Conservation (phyloP, 1,140 invertebrate genomes). For the Bombus breviceps region DNA sequence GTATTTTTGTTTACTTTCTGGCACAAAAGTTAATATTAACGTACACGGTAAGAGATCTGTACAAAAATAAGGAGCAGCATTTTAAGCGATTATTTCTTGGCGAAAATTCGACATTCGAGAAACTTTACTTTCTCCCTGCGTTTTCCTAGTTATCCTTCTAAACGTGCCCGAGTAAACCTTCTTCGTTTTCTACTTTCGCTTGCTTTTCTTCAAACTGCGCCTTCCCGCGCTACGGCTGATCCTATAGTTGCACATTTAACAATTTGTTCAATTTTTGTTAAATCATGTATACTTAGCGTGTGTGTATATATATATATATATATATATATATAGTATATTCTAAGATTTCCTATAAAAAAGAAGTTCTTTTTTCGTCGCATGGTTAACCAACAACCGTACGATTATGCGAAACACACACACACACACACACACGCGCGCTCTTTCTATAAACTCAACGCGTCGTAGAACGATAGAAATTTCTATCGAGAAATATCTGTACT, state of each 20-base stretch:
- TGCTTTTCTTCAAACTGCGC: constrained; percentile 32
- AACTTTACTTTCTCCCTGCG: constrained; percentile 25
- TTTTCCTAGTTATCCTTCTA: constrained; percentile 49
- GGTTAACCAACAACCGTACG: constrained; percentile 21
- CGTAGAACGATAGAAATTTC: background rate
- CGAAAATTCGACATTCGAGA: background rate
- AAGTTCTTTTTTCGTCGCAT: constrained; percentile 22
- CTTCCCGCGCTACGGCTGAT: constrained; percentile 9
- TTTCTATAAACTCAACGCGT: background rate
- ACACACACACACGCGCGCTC: too few species aligned
- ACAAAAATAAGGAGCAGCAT: constrained; percentile 78
- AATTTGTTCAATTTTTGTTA: constrained; percentile 45
- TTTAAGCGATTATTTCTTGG: constrained; percentile 56
- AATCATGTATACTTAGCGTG: constrained; percentile 27
- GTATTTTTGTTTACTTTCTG: constrained; percentile 69
- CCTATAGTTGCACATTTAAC: constrained; percentile 57
- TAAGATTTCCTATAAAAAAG: constrained; percentile 45
- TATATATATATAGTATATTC: constrained; percentile 18
- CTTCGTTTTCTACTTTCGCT: constrained; percentile 42
- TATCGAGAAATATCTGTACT: background rate
- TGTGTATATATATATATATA: background rate
- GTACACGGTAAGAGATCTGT: constrained; percentile 73
- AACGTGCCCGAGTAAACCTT: constrained; percentile 18
- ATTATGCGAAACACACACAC: background rate
- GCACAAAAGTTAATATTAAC: constrained; percentile 72